Base-by-base conservation (phyloP, 2,888 invertebrate genomes). In the Nineta flava region DNA sequence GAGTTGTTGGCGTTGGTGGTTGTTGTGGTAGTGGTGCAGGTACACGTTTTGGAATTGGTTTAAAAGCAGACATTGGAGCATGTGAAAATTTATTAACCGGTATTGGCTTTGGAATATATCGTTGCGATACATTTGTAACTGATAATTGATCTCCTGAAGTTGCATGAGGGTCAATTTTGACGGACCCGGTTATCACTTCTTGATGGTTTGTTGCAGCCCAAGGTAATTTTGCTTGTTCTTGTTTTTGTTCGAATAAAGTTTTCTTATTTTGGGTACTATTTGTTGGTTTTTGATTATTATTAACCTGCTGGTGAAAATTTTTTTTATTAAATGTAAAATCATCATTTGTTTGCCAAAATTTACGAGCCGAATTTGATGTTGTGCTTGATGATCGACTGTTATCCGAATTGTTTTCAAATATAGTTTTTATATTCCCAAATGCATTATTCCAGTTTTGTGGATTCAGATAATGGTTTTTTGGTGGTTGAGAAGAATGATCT, bases 391-490 rank as follows among this genome's bases (percentile, higher is more conserved):
- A 67, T n/a, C 70, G 60, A 49, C 64, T 64, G 49, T 59, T 60
- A 32, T 53, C 55, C 9, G 52, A 47, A 19, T 50, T 49, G 42
- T 73, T 76, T 61, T 91, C 90, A 61, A 91, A 91, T 0, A 81
- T 73, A 35, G 83, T 83, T 64, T 87, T 88, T 34, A 91, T 83
- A 57, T 84, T 82, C 0, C 86, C 86, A 61, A 91, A 91, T 53
- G 87, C 76, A 59, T 73, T 85, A 58, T 78, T 84, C 90, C 91
- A 91, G 58, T 86, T 83, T 35, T 78, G 71, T 55, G 49, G 68
- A 63, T 70, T 45, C 3, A 9, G 13, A 6, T 41, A 19, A 17
- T 26, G 32, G 2, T 43, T 12, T 9, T 47, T 21, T 17, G 41
- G 10, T 58, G 53, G 45, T 55, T n/a, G n/a, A n/a, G 50, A 46